phyloP scores from a whole-genome alignment of 2,113 vertebrate genomes.

The Diadophis punctatus region DNA sequence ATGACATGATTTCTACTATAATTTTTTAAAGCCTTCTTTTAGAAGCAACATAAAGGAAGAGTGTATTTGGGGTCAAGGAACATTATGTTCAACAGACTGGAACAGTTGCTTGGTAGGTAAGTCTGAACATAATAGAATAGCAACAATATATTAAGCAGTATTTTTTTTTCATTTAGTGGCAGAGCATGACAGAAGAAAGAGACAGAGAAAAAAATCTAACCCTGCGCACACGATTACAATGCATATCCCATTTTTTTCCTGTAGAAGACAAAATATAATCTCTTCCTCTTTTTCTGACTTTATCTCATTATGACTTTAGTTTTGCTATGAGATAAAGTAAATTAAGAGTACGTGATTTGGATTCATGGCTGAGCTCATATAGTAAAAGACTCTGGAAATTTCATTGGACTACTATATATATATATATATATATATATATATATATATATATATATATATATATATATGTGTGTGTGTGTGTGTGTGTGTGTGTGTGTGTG shows the following conservation, averaged over 20 bases:
- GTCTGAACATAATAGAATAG: not conserved
- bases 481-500: too few relatives aligned
- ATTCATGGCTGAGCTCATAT: not conserved
- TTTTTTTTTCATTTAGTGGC: not conserved
- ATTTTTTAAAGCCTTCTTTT: not conserved
- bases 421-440: too few relatives aligned
- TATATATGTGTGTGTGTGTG: too few relatives aligned
- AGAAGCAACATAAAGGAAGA: not conserved
- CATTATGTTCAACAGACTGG: constrained; percentile 1
- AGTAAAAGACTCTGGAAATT: not conserved
- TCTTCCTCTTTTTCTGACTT: not conserved
- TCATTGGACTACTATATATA: not conserved
- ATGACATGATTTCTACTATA: not conserved
- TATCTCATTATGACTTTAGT: not conserved
- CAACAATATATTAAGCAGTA: not conserved
- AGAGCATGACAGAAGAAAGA: not conserved
- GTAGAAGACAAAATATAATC: not conserved
- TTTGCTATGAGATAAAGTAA: not conserved
- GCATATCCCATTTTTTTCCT: not conserved
- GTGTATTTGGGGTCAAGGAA: not conserved
- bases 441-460: too few relatives aligned
- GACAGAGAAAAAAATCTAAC: not conserved
- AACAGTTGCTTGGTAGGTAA: not conserved
- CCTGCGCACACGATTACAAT: not conserved
- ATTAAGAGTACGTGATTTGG: not conserved